Evolutionary conservation across 1,140 invertebrate species (phyloP).

Genomic region (Leptopilina clavipes): DNA sequence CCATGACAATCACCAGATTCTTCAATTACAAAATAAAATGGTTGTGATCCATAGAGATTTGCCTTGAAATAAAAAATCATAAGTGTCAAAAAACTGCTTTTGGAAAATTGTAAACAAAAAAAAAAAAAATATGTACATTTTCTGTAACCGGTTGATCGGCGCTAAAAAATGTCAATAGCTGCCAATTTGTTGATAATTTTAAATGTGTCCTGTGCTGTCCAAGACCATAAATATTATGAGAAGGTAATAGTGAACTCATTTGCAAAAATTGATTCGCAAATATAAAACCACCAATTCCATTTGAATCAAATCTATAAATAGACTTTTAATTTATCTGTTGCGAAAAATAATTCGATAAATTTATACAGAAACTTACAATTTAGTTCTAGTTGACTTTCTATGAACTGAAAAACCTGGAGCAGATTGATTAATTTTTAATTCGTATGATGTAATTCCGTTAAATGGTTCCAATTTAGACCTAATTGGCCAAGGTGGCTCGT

Average conservation of each 20-base stretch:
- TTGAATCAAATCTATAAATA: constrained; percentile 78
- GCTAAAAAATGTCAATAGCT: constrained; percentile 81
- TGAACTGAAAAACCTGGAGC: constrained; percentile 19
- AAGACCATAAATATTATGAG: constrained; percentile 87
- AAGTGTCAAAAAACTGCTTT: background rate
- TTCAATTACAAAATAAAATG: constrained; percentile 86
- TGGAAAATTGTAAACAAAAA: background rate
- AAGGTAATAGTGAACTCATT: constrained; percentile 83
- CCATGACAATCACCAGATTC: constrained; percentile 81
- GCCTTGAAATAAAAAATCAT: constrained; percentile 59
- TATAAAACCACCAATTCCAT: constrained; percentile 82
- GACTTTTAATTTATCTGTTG: too few relatives aligned
- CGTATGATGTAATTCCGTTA: background rate
- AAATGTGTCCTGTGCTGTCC: constrained; percentile 83
- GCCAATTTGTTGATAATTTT: constrained; percentile 80
- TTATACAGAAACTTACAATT: background rate
- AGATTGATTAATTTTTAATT: constrained; percentile 13
- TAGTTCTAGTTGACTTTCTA: background rate
- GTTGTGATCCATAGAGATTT: constrained; percentile 90
- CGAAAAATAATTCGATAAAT: background rate
- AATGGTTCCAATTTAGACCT: constrained; percentile 33
- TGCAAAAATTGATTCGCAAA: constrained; percentile 91
- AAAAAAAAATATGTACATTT: constrained; percentile 61
- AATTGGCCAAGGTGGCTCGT: constrained; percentile 79
- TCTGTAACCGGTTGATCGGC: constrained; percentile 80